A percentile compares a stretch with the other conserved stretches of the same genome.
Evolutionary conservation across 2,113 vertebrate genomes (phyloP).

Genomic region (Struthio camelus): DNA sequence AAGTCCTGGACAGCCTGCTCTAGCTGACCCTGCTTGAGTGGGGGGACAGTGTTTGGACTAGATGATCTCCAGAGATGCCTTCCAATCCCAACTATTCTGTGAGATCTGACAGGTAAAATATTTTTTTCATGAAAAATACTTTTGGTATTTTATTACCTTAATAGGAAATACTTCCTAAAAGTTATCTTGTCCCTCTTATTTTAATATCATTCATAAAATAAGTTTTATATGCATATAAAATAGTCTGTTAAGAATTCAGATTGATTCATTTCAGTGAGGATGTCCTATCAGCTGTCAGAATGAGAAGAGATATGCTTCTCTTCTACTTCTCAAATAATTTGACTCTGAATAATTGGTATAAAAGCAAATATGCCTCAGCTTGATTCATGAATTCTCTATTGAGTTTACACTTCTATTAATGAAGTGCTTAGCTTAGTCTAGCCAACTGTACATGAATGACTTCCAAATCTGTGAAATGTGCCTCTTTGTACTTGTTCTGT

Average conservation of each 20-base stretch:
- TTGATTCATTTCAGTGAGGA: not conserved
- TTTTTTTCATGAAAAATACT: not conserved
- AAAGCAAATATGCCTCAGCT: conserved; percentile 46
- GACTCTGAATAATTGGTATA: conserved; percentile 33
- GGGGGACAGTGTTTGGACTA: too few species aligned
- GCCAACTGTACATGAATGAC: conserved; percentile 55
- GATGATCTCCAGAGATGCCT: too few species aligned
- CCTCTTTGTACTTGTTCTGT: conserved; percentile 54
- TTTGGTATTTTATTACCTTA: not conserved
- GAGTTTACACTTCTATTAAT: conserved; percentile 64
- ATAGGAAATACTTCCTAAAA: not conserved
- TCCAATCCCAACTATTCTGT: too few species aligned
- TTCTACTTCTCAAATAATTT: conserved; percentile 46
- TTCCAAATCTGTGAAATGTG: conserved; percentile 68
- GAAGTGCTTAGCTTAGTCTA: conserved; percentile 65
- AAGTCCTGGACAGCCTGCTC: too few species aligned
- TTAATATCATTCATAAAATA: not conserved
- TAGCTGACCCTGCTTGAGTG: too few species aligned
- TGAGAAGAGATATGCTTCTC: conserved; percentile 2
- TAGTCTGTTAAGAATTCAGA: not conserved
- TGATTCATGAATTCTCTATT: conserved; percentile 52
- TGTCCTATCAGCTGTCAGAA: not conserved
- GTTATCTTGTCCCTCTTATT: not conserved
- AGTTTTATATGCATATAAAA: not conserved
- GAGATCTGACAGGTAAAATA: not conserved